These are phyloP conservation scores for Microctenopoma steveboyesi DNA, from an alignment of 2,797 vertebrate species.

Conservation along the genomic window DNA sequence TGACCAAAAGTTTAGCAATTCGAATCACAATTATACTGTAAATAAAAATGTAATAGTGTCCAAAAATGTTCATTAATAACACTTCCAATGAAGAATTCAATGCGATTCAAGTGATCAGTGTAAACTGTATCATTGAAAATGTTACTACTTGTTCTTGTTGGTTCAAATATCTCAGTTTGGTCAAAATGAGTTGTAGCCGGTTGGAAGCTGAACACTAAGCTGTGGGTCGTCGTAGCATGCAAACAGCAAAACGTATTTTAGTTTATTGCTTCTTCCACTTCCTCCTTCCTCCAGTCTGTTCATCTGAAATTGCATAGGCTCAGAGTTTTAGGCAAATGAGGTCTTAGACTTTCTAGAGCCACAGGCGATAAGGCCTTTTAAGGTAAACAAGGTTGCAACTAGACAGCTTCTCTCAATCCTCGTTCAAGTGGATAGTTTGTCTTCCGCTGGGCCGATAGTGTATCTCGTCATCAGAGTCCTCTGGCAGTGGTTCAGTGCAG, in stretches of 20 bases:
- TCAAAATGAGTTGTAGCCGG: constrained; percentile 24
- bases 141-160: constrained; percentile 27
- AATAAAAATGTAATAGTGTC: not conserved
- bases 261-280: constrained; percentile 34
- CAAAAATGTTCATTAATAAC: constrained; percentile 34
- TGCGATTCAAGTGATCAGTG: not conserved
- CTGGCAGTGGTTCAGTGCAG: constrained; percentile 70
- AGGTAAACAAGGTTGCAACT: constrained; percentile 26
- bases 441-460: constrained; percentile 60
- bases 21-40: constrained; percentile 3
- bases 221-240: constrained; percentile 43
- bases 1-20: not conserved
- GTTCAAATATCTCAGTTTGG: constrained; percentile 36
- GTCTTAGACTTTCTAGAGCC: constrained; percentile 42
- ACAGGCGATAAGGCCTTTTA: constrained; percentile 63
- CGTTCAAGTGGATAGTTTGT: constrained; percentile 21
- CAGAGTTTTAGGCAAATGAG: constrained; percentile 51
- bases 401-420: constrained; percentile 50
- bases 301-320: constrained; percentile 29
- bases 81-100: constrained; percentile 33
- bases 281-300: constrained; percentile 25
- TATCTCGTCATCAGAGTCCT: constrained; percentile 71
- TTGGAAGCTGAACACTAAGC: constrained; percentile 22
- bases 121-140: constrained; percentile 20
- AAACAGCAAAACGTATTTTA: constrained; percentile 58